A percentile compares a stretch with the other conserved stretches of the same genome.
Conservation (phyloP, 2,113 vertebrate genomes). For the Rhynchomys soricoides region DNA sequence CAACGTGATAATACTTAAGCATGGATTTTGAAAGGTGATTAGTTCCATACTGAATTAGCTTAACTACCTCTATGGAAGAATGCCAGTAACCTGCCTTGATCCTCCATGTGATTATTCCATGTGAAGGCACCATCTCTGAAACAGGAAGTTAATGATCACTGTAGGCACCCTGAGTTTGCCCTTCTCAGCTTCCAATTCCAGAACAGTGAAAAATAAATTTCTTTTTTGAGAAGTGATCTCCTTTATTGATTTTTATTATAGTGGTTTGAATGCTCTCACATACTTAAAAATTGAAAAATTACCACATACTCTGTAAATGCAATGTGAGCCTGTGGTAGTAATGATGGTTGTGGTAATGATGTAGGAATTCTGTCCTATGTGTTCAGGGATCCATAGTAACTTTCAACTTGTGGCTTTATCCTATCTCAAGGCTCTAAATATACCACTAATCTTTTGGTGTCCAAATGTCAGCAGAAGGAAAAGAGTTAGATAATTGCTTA, state of each 20-base stretch:
- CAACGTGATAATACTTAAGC: not conserved
- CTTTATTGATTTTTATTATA: not conserved
- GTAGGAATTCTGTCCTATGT: too few relatives aligned
- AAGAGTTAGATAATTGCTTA: not conserved
- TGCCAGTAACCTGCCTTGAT: not conserved
- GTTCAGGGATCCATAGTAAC: not conserved
- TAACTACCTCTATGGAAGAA: not conserved
- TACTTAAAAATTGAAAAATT: not conserved
- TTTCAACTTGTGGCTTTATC: not conserved
- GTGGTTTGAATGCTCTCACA: not conserved
- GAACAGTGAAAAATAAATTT: not conserved
- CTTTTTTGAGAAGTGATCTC: not conserved
- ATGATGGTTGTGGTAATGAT: not conserved
- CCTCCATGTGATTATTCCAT: not conserved
- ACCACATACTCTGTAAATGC: too few relatives aligned
- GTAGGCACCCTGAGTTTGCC: not conserved
- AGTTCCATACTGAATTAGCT: not conserved
- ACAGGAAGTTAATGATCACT: not conserved
- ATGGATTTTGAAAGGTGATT: not conserved
- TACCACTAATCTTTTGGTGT: not conserved
- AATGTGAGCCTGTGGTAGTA: not conserved
- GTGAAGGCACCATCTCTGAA: not conserved
- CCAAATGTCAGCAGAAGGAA: not conserved
- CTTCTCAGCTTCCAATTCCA: not conserved
- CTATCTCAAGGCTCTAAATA: not conserved